A percentile compares a stretch with the other conserved stretches of the same genome.
Conservation (phyloP, 53 echinoderm and acorn worm genomes). For the Zoroaster sp. region DNA sequence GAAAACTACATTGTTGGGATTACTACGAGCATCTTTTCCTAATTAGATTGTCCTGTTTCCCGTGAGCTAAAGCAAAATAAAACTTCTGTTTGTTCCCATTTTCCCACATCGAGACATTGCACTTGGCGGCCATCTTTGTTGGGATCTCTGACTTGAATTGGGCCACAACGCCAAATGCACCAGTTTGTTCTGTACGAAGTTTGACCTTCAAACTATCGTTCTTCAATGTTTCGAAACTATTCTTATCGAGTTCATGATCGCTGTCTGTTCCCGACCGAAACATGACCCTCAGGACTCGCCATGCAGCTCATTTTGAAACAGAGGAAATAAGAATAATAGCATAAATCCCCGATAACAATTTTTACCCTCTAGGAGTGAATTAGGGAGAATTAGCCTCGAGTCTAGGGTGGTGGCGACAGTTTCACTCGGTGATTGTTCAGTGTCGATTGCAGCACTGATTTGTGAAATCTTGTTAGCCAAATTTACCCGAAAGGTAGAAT, state of each 20-base stretch:
- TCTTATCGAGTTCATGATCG: not conserved
- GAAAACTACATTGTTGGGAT: no score
- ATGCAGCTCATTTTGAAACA: not conserved
- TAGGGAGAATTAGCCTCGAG: not conserved
- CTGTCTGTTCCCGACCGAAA: not conserved
- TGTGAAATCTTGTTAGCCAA: no score
- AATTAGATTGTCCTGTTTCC: not conserved
- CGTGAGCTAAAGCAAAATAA: not conserved
- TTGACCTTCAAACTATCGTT: no score
- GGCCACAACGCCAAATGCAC: no score
- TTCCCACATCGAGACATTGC: no score
- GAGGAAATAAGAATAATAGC: not conserved
- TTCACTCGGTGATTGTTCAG: not conserved
- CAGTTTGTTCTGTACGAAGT: no score
- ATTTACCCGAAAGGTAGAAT: no score
- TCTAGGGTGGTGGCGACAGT: slow-evolving; percentile 1
- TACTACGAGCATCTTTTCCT: no score
- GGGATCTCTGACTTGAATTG: no score
- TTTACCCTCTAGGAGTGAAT: not conserved
- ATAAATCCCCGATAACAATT: not conserved
- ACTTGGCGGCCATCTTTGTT: no score
- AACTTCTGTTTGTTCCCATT: no score
- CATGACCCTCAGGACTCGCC: not conserved
- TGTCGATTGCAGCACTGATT: no score
- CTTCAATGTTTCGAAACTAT: not conserved